Evolutionary conservation across 2,888 invertebrate species (phyloP).

Genomic region (Callosobruchus maculatus): DNA sequence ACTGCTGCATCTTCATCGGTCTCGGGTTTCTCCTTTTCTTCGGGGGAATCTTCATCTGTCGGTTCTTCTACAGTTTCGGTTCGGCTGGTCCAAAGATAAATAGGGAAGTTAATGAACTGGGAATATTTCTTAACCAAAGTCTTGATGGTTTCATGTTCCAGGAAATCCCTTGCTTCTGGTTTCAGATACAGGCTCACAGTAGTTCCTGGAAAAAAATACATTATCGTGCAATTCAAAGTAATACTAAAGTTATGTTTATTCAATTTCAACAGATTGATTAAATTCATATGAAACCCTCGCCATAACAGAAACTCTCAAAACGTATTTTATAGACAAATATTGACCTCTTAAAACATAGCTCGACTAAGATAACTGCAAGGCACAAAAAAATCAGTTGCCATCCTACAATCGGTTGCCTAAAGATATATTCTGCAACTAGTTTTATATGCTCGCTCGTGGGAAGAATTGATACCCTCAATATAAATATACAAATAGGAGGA

Average conservation of each 20-base stretch:
- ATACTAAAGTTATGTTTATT: neutral
- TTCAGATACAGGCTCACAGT: slow-evolving; percentile 80
- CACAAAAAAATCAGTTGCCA: too few species aligned
- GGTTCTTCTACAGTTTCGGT: slow-evolving; percentile 75
- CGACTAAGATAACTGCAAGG: too few species aligned
- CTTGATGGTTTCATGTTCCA: slow-evolving; percentile 88
- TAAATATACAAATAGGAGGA: too few species aligned
- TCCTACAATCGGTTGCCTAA: too few species aligned
- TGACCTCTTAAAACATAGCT: too few species aligned
- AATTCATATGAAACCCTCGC: too few species aligned
- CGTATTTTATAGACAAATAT: too few species aligned
- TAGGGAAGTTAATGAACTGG: slow-evolving; percentile 99
- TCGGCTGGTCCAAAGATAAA: slow-evolving; percentile 82
- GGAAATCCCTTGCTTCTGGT: slow-evolving; percentile 94
- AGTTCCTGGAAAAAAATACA: slow-evolving; percentile 27
- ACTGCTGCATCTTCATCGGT: slow-evolving; percentile 60
- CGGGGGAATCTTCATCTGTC: slow-evolving; percentile 39
- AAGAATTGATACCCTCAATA: too few species aligned
- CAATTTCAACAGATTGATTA: neutral
- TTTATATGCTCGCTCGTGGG: too few species aligned
- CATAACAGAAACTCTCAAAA: too few species aligned
- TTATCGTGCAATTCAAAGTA: neutral
- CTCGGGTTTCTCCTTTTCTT: slow-evolving; percentile 42
- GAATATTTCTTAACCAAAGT: slow-evolving; percentile 95
- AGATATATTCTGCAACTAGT: too few species aligned